Percentiles rank a stretch among this genome's conserved stretches.
phyloP scores from a whole-genome alignment of 2,797 vertebrate genomes.

The Orientallactaga sibirica region DNA sequence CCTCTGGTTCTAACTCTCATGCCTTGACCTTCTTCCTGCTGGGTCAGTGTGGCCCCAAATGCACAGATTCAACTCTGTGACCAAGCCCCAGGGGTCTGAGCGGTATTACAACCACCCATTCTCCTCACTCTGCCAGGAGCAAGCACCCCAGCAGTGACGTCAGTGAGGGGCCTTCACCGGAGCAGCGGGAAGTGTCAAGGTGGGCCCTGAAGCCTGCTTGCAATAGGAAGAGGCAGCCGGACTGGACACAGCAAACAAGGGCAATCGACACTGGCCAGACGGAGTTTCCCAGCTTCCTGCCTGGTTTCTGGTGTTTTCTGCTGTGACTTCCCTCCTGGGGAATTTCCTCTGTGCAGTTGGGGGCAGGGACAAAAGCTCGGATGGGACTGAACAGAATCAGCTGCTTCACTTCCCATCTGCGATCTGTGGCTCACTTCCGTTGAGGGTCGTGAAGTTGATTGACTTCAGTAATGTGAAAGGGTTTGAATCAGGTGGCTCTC shows the following conservation, averaged over 20 bases:
- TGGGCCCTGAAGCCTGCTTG: not conserved
- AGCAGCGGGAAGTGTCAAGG: not conserved
- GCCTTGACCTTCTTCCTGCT: not conserved
- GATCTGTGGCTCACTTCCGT: not conserved
- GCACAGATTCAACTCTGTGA: not conserved
- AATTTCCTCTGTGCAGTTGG: not conserved
- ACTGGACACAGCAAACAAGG: not conserved
- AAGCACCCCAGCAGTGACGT: not conserved
- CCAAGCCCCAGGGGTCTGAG: no score
- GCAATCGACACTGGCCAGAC: fast-evolving
- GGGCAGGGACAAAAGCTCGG: not conserved
- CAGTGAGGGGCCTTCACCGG: not conserved
- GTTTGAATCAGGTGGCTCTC: not conserved
- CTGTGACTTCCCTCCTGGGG: not conserved
- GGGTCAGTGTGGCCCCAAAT: not conserved
- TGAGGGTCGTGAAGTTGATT: not conserved
- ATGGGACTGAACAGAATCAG: not conserved
- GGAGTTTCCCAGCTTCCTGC: not conserved
- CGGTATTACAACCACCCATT: not conserved
- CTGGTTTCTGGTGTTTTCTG: not conserved
- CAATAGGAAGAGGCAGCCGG: not conserved
- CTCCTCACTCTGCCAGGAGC: not conserved
- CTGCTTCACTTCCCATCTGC: not conserved
- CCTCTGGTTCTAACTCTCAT: not conserved
- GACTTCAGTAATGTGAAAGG: not conserved